These are phyloP conservation scores for Bos taurus DNA, from an alignment of 2,113 vertebrate genomes.

Conservation along the genomic window DNA sequence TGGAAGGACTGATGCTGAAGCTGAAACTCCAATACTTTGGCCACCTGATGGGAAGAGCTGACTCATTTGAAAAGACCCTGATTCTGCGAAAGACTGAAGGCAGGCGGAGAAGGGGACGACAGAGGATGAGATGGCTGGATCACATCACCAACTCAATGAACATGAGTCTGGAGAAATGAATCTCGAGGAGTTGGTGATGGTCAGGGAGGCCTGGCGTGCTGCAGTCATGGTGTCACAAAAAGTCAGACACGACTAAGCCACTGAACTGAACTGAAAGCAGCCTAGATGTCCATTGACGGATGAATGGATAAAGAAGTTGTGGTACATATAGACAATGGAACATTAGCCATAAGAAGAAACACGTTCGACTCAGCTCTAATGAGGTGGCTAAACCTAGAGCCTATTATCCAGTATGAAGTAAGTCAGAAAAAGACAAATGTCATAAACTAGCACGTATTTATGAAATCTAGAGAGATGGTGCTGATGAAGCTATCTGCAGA, in stretches of 20 bases:
- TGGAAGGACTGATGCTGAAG: not conserved
- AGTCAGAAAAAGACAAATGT: not conserved
- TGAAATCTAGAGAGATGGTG: not conserved
- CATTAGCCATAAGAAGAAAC: not conserved
- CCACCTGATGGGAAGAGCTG: not conserved
- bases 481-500: not conserved
- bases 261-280: not conserved
- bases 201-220: not conserved
- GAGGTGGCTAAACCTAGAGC: not conserved
- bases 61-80: not conserved
- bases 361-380: not conserved
- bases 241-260: not conserved
- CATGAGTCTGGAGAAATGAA: not conserved
- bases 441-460: not conserved
- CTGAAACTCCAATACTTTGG: not conserved
- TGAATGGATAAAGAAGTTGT: not conserved
- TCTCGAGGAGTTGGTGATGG: not conserved
- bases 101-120: not conserved
- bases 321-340: not conserved
- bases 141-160: accelerated
- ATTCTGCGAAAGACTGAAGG: not conserved
- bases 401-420: not conserved
- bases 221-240: not conserved
- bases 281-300: not conserved
- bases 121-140: not conserved